Percentiles rank a stretch among this genome's conserved stretches.
Evolutionary conservation across 1,140 invertebrate genomes (phyloP).

Genomic region (Eciton burchellii): DNA sequence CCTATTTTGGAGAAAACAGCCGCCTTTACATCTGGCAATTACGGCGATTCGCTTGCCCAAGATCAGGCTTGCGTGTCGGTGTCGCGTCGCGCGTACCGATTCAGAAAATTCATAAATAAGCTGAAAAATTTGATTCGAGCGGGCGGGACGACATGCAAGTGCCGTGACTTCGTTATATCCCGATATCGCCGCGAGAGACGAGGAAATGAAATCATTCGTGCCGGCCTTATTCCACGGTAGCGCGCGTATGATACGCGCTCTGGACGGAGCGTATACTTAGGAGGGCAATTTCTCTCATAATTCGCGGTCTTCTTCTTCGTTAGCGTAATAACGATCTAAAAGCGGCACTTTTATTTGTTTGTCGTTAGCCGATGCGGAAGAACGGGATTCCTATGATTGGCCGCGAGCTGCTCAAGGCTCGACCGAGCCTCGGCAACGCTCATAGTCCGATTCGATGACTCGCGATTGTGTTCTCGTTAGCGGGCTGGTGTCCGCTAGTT

Average conservation of each 20-base stretch:
- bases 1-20: constrained; percentile 40
- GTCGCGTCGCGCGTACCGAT: constrained; percentile 29
- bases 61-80: constrained; percentile 19
- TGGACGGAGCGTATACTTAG: constrained; percentile 29
- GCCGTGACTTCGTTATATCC: constrained; percentile 63
- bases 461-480: not conserved
- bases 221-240: constrained; percentile 26
- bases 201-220: constrained; percentile 57
- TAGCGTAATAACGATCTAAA: constrained; percentile 32
- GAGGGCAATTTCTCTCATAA: constrained; percentile 47
- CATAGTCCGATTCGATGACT: constrained; percentile 10
- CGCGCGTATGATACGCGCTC: constrained; percentile 2
- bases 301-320: constrained; percentile 31
- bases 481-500: constrained; percentile 11
- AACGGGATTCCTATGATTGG: constrained; percentile 21
- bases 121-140: constrained; percentile 41
- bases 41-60: constrained; percentile 11
- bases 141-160: constrained; percentile 46
- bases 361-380: constrained; percentile 7
- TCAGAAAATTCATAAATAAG: constrained; percentile 36
- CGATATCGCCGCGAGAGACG: constrained; percentile 21
- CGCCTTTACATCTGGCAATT: constrained; percentile 42
- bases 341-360: constrained; percentile 29
- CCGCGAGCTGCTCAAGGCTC: constrained; percentile 1
- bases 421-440: constrained; percentile 1